Evolutionary conservation across 1,140 invertebrate species (phyloP), one percentile per base, ranked within the genome.

Genomic region (Sycophila sp.): DNA sequence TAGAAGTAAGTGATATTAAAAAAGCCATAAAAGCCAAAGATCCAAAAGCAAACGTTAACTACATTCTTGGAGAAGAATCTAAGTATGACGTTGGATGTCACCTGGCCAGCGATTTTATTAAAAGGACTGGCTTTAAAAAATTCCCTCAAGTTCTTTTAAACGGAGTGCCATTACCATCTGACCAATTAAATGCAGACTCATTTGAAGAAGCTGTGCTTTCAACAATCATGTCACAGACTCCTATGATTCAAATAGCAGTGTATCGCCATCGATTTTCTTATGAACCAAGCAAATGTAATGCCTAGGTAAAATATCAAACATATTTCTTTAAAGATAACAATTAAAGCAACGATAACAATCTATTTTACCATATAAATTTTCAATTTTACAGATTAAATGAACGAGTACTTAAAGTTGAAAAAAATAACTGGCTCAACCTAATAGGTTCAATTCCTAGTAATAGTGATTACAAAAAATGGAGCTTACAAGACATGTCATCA

Each of bases 201-300:
- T 95, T 99, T 79, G 98, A 99, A 87, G 98, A 99, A 86, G 91
- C 93, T 2, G 92, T 99, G 34, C 88, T 99, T 47, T 92, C 91
- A 22, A 93, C 96, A 75, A 92, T 99, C 4, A 94, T 99, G 88
- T 87, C 91, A 24, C 94, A 96, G 84, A 99, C 97, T 1, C 91
- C 91, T 1, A 85, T 86, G 2, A 86, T 97, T 72, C 94, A 95
- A 83, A 96, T 96, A 86, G 94, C 95, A 1, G 94, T 99, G 0
- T 97, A 96, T 84, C 89, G 91, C 65, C 5, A 84, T 97, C 24
- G 96, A 99, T 78, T 98, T 92, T 86, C 85, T 99, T n/a, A 98
- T 99, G 96, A 92, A 92, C 60, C 94, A 96, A 80, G 93, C 96
- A 0, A 96, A 99, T 83, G 95, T 99, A 5, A 95, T 99, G 92